Conservation (phyloP, 2,888 invertebrate genomes). For the Conus canariensis region DNA sequence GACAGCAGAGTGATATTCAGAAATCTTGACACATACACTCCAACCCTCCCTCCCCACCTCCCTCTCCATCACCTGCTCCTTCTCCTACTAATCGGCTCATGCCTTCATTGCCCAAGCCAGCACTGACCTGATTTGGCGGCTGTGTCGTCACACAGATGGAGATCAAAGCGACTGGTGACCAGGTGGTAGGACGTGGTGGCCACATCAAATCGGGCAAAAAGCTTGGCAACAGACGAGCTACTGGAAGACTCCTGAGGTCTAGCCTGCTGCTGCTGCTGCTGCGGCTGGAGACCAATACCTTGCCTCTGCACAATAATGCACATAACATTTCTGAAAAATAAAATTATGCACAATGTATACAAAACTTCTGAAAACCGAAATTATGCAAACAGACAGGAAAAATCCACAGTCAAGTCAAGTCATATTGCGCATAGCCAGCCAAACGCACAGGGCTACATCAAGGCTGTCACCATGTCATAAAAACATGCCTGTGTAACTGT, state of each 20-base stretch:
- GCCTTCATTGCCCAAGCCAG: too few relatives aligned
- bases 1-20: too few relatives aligned
- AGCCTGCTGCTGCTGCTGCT: conserved; percentile 55
- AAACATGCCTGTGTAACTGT: too few relatives aligned
- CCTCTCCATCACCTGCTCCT: too few relatives aligned
- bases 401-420: too few relatives aligned
- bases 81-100: too few relatives aligned
- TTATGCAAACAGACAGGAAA: too few relatives aligned
- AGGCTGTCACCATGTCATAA: too few relatives aligned
- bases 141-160: conserved; percentile 95
- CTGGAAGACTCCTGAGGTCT: conserved; percentile 54
- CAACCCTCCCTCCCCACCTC: too few relatives aligned
- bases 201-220: conserved; percentile 94
- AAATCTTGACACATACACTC: too few relatives aligned
- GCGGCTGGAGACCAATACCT: conserved; percentile 51
- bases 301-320: conserved; percentile 42
- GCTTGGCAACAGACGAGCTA: conserved; percentile 78
- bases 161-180: conserved; percentile 90
- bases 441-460: too few relatives aligned
- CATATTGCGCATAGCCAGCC: too few relatives aligned
- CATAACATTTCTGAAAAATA: background rate
- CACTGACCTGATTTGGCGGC: conserved; percentile 16
- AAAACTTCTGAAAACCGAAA: background rate
- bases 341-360: background rate
- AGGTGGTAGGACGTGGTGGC: conserved; percentile 98